phyloP scores from a whole-genome alignment of 2,113 vertebrate genomes.

The Gavialis gangeticus region DNA sequence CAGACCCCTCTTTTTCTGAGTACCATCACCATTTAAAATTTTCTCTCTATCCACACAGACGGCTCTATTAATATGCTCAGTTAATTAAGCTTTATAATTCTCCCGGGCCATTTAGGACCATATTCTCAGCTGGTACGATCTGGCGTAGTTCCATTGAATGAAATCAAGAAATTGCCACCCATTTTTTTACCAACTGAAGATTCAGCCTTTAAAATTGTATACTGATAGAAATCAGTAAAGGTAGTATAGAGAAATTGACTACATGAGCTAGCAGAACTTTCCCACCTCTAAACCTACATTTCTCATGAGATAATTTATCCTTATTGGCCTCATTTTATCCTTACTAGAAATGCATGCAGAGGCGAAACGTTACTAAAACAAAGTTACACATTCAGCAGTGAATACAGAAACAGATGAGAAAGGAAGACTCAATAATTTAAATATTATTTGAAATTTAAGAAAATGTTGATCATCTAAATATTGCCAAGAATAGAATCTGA shows the following conservation, averaged over 20 bases:
- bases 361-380: background rate
- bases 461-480: no score
- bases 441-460: background rate
- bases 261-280: background rate
- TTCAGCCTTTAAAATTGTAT: background rate
- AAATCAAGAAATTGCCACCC: background rate
- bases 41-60: background rate
- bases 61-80: background rate
- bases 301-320: background rate
- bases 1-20: background rate
- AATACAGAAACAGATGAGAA: no score
- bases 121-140: background rate
- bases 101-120: background rate
- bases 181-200: background rate
- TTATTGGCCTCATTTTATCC: background rate
- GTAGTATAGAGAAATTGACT: background rate
- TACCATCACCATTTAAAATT: background rate
- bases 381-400: background rate
- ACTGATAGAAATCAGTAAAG: background rate
- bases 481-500: no score
- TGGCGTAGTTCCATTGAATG: background rate
- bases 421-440: background rate
- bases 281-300: no score
- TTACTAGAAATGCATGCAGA: background rate
- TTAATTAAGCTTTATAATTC: background rate